A percentile compares a stretch with the other conserved stretches of the same genome.
phyloP scores from a whole-genome alignment of 2,113 vertebrate species.

The Phylloscopus trochiloides region DNA sequence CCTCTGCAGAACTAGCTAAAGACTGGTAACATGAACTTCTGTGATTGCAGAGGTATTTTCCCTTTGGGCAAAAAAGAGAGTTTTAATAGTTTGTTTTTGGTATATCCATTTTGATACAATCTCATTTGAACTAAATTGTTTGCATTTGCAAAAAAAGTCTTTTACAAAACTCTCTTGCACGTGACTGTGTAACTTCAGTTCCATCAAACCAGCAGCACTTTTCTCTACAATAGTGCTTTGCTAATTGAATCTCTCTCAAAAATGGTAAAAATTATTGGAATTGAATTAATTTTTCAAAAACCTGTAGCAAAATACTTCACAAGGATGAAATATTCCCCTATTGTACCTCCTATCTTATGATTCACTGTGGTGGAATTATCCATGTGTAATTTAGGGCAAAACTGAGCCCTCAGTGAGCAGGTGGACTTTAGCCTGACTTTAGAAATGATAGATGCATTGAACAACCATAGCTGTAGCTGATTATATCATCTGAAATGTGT shows the following conservation, averaged over 20 bases:
- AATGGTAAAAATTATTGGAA: not conserved
- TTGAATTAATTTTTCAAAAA: not conserved
- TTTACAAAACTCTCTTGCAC: not conserved
- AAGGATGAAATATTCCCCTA: not conserved
- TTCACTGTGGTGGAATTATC: not conserved
- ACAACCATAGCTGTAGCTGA: not conserved
- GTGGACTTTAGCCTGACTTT: not conserved
- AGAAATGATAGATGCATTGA: not conserved
- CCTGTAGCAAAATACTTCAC: not conserved
- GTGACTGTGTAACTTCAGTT: not conserved
- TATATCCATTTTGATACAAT: not conserved
- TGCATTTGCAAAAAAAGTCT: not conserved
- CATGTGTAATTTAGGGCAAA: not conserved
- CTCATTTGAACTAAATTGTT: not conserved
- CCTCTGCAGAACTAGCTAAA: not conserved
- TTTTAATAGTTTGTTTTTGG: not conserved
- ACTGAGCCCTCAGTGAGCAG: not conserved
- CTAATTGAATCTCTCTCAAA: not conserved
- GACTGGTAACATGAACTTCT: not conserved
- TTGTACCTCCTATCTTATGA: not conserved
- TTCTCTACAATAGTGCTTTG: not conserved
- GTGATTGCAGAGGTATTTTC: not conserved
- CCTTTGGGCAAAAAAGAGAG: not conserved
- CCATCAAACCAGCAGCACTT: not conserved
- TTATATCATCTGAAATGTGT: not conserved